These are phyloP conservation scores for Thereva nobilitata DNA, from an alignment of 2,888 invertebrate species.

Conservation along the genomic window DNA sequence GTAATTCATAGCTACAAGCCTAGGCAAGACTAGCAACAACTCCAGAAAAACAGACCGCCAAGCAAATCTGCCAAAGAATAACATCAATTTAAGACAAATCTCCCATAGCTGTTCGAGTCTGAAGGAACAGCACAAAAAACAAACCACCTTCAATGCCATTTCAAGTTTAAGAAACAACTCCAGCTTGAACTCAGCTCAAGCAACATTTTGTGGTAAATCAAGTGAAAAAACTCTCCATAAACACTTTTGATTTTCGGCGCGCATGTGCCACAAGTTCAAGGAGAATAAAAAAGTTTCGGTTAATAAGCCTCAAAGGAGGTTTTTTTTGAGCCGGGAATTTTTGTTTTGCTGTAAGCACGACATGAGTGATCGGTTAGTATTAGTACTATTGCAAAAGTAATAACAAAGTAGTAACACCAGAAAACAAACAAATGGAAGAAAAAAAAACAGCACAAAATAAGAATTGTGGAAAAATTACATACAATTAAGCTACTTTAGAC, in stretches of 20 bases:
- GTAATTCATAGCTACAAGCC: slow-evolving; percentile 27
- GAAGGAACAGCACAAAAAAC: slow-evolving; percentile 23
- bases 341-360: no score
- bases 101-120: slow-evolving; percentile 10
- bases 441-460: slow-evolving; percentile 15
- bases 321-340: slow-evolving; percentile 5
- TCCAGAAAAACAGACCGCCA: slow-evolving; percentile 19
- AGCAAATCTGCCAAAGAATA: slow-evolving; percentile 14
- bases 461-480: slow-evolving; percentile 25
- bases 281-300: slow-evolving; percentile 2
- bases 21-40: neutral
- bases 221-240: slow-evolving; percentile 30
- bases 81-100: slow-evolving; percentile 31
- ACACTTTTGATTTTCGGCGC: slow-evolving; percentile 17
- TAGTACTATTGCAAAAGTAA: no score
- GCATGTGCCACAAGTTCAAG: neutral
- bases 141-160: slow-evolving; percentile 38
- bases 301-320: slow-evolving; percentile 11
- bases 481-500: slow-evolving; percentile 19
- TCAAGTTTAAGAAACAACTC: slow-evolving; percentile 25
- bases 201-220: slow-evolving; percentile 25
- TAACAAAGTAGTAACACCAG: neutral
- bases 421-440: slow-evolving; percentile 11
- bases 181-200: neutral
- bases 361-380: no score